A percentile compares a stretch with the other conserved stretches of the same genome.
Conservation (phyloP, 2,888 invertebrate species). For the Lamellibrachia satsuma region DNA sequence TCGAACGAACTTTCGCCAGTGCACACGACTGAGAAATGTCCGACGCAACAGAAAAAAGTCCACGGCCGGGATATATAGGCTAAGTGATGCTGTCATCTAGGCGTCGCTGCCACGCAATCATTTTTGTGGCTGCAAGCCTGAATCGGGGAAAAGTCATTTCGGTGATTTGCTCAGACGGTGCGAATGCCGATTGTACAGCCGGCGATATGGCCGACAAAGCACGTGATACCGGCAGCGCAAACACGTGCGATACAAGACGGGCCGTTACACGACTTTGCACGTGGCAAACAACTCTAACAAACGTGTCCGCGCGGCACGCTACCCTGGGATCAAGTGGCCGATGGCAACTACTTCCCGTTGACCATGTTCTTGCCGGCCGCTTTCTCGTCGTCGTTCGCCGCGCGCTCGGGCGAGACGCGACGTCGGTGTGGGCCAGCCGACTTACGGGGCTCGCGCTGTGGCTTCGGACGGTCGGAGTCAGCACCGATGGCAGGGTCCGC, state of each 20-base stretch:
- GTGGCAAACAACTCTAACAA: neutral
- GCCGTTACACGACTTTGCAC: neutral
- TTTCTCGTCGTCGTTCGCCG: neutral
- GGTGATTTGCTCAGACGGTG: neutral
- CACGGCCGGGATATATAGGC: neutral
- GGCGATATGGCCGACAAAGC: neutral
- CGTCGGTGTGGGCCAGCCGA: neutral
- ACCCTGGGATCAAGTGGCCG: neutral
- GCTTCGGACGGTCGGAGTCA: neutral
- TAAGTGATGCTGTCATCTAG: neutral
- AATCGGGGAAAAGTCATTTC: slow-evolving; percentile 6
- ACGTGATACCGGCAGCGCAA: neutral
- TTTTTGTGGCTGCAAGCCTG: neutral
- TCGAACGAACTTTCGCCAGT: neutral
- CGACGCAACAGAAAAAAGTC: neutral
- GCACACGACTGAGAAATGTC: neutral
- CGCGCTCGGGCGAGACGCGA: neutral
- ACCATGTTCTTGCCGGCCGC: neutral
- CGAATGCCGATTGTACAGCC: neutral
- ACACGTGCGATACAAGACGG: neutral
- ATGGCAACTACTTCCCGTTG: neutral
- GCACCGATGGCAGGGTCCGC: neutral
- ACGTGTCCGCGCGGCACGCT: neutral
- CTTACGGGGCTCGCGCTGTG: neutral
- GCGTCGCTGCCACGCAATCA: neutral